Evolutionary conservation across 2,113 vertebrate genomes (phyloP).

Genomic region (Crotalus helleri): DNA sequence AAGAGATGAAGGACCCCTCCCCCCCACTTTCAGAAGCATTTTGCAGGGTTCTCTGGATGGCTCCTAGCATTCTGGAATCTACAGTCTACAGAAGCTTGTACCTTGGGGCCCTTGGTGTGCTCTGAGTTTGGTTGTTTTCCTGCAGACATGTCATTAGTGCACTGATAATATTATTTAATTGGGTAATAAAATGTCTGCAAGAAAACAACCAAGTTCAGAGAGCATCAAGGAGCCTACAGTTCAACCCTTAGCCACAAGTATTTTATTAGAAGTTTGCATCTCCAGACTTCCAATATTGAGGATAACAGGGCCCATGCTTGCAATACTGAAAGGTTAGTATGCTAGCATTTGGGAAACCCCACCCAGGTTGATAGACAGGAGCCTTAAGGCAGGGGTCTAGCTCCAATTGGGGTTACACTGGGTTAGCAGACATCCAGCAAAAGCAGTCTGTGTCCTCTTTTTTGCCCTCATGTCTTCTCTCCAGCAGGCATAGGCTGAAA

Average conservation of each 20-base stretch:
- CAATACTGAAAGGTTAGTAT: background rate
- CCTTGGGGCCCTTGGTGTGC: background rate
- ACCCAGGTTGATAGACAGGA: background rate
- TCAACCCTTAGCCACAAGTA: background rate
- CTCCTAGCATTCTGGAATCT: background rate
- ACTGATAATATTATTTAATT: background rate
- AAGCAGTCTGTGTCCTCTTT: background rate
- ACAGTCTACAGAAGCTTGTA: background rate
- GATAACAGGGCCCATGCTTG: background rate
- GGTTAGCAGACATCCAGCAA: background rate
- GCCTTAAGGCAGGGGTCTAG: background rate
- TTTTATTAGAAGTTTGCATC: background rate
- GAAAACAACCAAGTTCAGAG: background rate
- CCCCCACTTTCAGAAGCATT: background rate
- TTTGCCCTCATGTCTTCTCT: background rate
- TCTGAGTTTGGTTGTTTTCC: background rate
- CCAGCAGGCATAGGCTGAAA: background rate
- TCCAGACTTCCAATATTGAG: background rate
- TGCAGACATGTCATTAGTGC: background rate
- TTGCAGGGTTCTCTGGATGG: background rate
- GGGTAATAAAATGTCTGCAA: background rate
- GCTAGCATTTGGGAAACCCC: background rate
- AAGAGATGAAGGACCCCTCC: background rate
- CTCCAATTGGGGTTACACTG: background rate
- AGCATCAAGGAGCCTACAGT: background rate